Evolutionary conservation across 2,888 invertebrate genomes (phyloP).

Genomic region (Rotaria socialis): DNA sequence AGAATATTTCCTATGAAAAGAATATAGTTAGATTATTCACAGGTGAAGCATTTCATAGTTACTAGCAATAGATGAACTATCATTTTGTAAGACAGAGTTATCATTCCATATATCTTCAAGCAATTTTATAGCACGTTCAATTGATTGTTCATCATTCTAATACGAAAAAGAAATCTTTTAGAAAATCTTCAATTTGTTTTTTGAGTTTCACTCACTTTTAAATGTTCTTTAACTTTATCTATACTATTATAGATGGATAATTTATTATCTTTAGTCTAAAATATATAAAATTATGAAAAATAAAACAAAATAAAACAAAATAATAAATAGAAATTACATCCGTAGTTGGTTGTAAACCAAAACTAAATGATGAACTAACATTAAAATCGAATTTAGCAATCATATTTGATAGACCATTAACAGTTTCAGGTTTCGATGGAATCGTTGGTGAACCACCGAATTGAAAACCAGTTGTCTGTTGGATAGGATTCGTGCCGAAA

Average conservation of each 20-base stretch:
- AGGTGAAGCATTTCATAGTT: background rate
- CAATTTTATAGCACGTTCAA: slow-evolving; percentile 16
- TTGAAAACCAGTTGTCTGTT: background rate
- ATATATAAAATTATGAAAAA: background rate
- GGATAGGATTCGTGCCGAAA: background rate
- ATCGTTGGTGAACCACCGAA: background rate
- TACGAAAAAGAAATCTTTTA: background rate
- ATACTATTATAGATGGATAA: background rate
- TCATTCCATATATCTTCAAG: slow-evolving; percentile 20
- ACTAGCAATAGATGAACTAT: background rate
- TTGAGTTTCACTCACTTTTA: background rate
- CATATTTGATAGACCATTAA: background rate
- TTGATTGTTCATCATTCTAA: slow-evolving; percentile 25
- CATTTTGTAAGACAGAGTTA: background rate
- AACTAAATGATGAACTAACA: background rate
- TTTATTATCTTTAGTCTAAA: background rate
- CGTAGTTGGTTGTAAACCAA: background rate
- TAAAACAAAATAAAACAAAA: background rate
- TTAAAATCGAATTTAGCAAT: background rate
- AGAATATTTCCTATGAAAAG: background rate
- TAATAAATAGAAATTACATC: background rate
- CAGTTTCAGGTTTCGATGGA: background rate
- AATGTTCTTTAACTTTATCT: background rate
- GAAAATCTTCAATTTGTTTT: too few species aligned
- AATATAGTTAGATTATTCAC: background rate